Base-by-base conservation (phyloP, 2,797 vertebrate genomes). In the Silurus aristotelis region DNA sequence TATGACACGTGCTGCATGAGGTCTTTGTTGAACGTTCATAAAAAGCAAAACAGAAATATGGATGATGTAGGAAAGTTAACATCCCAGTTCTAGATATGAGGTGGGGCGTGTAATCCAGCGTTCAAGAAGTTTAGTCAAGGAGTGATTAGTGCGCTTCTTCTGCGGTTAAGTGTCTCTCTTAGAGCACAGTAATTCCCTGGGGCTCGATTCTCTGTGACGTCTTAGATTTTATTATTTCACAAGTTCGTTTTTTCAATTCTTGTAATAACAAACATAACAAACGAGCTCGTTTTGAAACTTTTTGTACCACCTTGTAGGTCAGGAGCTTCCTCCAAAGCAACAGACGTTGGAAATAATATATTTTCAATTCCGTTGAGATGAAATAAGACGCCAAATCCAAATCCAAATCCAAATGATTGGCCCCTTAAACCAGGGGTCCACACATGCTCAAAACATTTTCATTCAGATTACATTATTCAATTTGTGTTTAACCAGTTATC, bases 81-180 rank as follows among this genome's bases (percentile, higher is more conserved):
- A 79, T 64, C 77, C 77, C 60, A 25, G 31, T n/a, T 61, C 8
- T 10, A 79, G 77, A 15, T 79, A n/a, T 38, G 12, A 78, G 12
- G 20, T 0, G 38, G 31, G 6, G 20, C 14, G n/a, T 58, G 77
- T 64, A 20, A 61, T 58, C 55, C 3, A 27, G 52, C 55, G 8
- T n/a, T 76, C 52, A 25, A 27, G 25, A 76, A 31, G 4, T 48
- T 56, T 38, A 38, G 48, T 58, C 25, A 76, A 31, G 48, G 52
- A 19, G 25, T 27, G n/a, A 76, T 58, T 58, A 77, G 27, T 56
- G 52, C 1, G 0, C 52, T 56, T 56, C n/a, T 76, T 17, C n/a
- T 31, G n/a, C 60, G 55, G 25, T 58, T 60, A 31, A 14, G 5
- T 61, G 56, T 7, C 22, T 58, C 17, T 78, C 76, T 43, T 43